These are phyloP conservation scores for Aurelia aurita DNA, from an alignment of 30 jellyfish, hydroid and myxozoan genomes.

Conservation along the genomic window DNA sequence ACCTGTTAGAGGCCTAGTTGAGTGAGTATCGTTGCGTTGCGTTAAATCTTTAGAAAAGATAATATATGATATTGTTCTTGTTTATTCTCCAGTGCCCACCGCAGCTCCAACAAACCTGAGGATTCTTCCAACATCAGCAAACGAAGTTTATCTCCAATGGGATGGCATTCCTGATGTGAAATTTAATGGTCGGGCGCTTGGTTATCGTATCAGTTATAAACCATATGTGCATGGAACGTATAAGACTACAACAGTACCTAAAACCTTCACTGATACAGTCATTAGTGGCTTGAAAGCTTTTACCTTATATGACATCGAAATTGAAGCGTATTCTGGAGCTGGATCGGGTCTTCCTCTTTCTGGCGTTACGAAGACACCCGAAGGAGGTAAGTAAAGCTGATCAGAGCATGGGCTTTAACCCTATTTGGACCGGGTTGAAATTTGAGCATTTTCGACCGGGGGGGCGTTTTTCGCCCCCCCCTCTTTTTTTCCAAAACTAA, in stretches of 20 bases:
- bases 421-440: no score
- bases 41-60: no score
- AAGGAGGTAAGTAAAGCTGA: constrained; percentile 64
- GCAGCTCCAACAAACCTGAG: constrained; percentile 40
- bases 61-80: no score
- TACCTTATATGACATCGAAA: constrained; percentile 65
- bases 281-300: constrained; percentile 35
- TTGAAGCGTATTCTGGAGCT: constrained; percentile 68
- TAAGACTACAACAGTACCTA: neutral
- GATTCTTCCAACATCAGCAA: constrained; percentile 15
- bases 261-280: constrained; percentile 1
- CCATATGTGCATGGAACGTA: neutral
- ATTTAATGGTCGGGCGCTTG: constrained; percentile 56
- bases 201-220: constrained; percentile 54
- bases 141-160: constrained; percentile 61
- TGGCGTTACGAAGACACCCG: constrained; percentile 53
- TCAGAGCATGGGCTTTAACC: no score
- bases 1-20: no score
- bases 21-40: no score
- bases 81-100: constrained; percentile 51
- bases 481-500: no score
- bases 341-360: constrained; percentile 75
- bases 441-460: no score
- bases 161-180: constrained; percentile 20
- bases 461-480: no score